Conservation (phyloP, 2,113 vertebrate species). For the Eclectus roratus region DNA sequence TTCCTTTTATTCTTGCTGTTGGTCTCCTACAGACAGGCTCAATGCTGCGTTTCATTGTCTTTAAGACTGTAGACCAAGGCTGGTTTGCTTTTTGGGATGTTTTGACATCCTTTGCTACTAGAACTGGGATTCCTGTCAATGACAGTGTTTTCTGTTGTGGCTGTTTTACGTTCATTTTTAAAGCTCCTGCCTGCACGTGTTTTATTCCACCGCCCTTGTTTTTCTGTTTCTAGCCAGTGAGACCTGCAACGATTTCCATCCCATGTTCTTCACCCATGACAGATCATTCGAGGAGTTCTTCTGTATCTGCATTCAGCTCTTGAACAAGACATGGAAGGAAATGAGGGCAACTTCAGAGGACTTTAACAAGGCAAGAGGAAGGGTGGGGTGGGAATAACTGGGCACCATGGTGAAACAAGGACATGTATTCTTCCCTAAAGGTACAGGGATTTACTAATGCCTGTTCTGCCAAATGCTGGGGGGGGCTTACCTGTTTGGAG, state of each 20-base stretch:
- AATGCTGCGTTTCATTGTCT: background rate
- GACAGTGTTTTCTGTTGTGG: background rate
- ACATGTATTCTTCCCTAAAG: background rate
- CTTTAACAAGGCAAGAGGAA: conserved; percentile 91
- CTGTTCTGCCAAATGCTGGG: background rate
- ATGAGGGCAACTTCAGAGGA: conserved; percentile 98
- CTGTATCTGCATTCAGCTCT: conserved; percentile 98
- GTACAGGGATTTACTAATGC: background rate
- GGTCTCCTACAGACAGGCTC: background rate
- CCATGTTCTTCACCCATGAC: conserved; percentile 99
- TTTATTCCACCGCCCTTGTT: conserved; percentile 32
- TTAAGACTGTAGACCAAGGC: background rate
- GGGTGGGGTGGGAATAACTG: background rate
- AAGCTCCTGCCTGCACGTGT: background rate
- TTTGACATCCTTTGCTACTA: background rate
- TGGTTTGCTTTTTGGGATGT: background rate
- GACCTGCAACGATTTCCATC: conserved; percentile 98
- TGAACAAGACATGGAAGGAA: conserved; percentile 99
- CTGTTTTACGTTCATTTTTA: background rate
- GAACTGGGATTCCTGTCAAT: background rate
- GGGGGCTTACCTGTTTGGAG: background rate
- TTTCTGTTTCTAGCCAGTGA: conserved; percentile 89
- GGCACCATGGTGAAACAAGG: background rate
- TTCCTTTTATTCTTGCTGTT: background rate
- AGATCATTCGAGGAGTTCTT: conserved; percentile 96